phyloP scores from a whole-genome alignment of 2,888 invertebrate species.

The Agriopis leucophaearia region DNA sequence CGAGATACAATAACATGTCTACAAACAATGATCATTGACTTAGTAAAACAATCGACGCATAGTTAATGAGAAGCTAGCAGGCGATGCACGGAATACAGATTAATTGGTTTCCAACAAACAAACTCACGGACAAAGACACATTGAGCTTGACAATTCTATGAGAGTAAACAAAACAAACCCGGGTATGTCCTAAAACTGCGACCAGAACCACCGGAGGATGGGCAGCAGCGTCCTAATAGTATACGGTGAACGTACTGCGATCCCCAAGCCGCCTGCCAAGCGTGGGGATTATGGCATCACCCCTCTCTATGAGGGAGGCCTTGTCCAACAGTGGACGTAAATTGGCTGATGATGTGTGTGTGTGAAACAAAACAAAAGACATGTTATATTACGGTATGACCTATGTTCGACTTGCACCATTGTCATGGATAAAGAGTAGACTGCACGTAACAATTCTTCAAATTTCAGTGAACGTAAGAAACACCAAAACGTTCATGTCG shows the following conservation, averaged over 20 bases:
- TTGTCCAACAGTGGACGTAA: too few species aligned
- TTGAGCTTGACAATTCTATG: conserved; percentile 46
- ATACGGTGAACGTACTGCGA: too few species aligned
- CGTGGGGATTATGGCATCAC: too few species aligned
- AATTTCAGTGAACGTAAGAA: not conserved
- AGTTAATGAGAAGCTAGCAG: conserved; percentile 69
- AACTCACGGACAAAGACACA: conserved; percentile 70
- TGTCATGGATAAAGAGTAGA: not conserved
- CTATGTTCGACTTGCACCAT: not conserved
- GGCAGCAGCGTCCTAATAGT: too few species aligned
- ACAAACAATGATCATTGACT: conserved; percentile 68
- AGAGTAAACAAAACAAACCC: conserved; percentile 53
- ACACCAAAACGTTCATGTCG: not conserved
- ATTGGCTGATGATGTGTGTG: too few species aligned
- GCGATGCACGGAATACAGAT: conserved; percentile 76
- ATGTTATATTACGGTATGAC: conserved; percentile 34
- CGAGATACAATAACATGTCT: conserved; percentile 63
- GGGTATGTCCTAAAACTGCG: too few species aligned
- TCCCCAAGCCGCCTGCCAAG: too few species aligned
- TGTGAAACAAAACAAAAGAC: too few species aligned
- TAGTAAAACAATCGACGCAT: conserved; percentile 71
- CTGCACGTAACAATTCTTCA: not conserved
- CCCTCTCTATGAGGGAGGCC: too few species aligned
- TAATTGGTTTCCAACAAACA: conserved; percentile 71
- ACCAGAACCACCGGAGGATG: too few species aligned